Evolutionary conservation across 2,113 vertebrate species (phyloP).

Genomic region (Abramis brama): DNA sequence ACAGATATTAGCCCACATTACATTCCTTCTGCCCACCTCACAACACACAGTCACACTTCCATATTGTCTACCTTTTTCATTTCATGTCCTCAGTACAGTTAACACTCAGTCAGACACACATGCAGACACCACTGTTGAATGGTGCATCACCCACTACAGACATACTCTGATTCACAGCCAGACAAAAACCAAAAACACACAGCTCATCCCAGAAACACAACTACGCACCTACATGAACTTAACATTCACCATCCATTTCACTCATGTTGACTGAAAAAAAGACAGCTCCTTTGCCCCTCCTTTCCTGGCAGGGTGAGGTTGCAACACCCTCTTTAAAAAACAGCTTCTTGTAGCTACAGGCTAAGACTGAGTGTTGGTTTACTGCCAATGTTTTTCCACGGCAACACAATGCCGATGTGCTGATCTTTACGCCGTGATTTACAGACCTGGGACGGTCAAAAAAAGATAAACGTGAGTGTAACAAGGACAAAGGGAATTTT

Average conservation of each 20-base stretch:
- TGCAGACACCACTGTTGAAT: neutral
- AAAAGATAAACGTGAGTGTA: slow-evolving; percentile 28
- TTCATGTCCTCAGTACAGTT: neutral
- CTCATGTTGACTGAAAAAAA: slow-evolving; percentile 41
- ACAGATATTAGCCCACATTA: slow-evolving; percentile 60
- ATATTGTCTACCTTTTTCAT: neutral
- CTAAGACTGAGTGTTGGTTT: slow-evolving; percentile 61
- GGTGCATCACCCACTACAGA: neutral
- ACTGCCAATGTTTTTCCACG: slow-evolving; percentile 41
- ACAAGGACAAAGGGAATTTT: slow-evolving; percentile 21
- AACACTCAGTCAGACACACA: slow-evolving; percentile 8
- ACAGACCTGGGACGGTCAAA: neutral
- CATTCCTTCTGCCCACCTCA: slow-evolving; percentile 49
- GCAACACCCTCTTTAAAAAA: slow-evolving; percentile 32
- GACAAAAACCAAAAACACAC: neutral
- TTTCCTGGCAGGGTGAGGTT: slow-evolving; percentile 32
- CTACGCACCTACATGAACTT: neutral
- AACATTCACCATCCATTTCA: slow-evolving; percentile 27
- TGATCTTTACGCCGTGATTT: slow-evolving; percentile 9
- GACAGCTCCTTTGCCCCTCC: slow-evolving; percentile 36
- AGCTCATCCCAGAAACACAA: neutral
- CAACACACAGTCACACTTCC: slow-evolving; percentile 38
- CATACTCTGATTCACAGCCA: neutral
- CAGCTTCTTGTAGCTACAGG: slow-evolving; percentile 65
- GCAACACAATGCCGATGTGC: slow-evolving; percentile 36